Evolutionary conservation across 2,113 vertebrate species (phyloP).

Genomic region (Danio rerio): DNA sequence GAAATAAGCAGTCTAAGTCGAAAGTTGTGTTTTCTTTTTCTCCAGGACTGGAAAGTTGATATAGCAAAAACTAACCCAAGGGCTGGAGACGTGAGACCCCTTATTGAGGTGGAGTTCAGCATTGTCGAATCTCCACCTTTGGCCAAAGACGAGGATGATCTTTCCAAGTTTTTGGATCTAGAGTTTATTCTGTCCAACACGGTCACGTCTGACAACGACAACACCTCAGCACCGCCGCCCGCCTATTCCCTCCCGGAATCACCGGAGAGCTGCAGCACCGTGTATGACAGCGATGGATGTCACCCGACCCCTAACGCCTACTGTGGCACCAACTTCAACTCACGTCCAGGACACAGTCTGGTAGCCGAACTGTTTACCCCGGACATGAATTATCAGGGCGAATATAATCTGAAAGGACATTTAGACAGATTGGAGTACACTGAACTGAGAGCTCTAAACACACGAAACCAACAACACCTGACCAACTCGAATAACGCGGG

Average conservation of each 20-base stretch:
- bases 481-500: slow-evolving; percentile 66
- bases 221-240: slow-evolving; percentile 61
- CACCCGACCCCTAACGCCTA: slow-evolving; percentile 64
- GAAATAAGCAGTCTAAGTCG: neutral
- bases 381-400: slow-evolving; percentile 71
- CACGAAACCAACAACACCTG: slow-evolving; percentile 53
- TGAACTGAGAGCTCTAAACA: slow-evolving; percentile 75
- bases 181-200: slow-evolving; percentile 91
- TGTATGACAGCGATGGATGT: slow-evolving; percentile 79
- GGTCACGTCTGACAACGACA: slow-evolving; percentile 63
- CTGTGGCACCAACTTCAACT: slow-evolving; percentile 59
- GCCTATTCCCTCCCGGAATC: slow-evolving; percentile 87
- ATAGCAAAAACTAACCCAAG: slow-evolving; percentile 53
- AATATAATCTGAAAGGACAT: slow-evolving; percentile 63
- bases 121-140: slow-evolving; percentile 72
- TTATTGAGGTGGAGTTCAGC: slow-evolving; percentile 76
- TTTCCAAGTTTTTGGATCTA: slow-evolving; percentile 86
- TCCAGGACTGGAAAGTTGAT: slow-evolving; percentile 69
- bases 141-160: slow-evolving; percentile 85
- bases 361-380: slow-evolving; percentile 88
- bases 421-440: slow-evolving; percentile 80
- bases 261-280: slow-evolving; percentile 84
- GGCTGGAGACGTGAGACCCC: slow-evolving; percentile 62
- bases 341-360: slow-evolving; percentile 79
- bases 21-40: neutral